These are phyloP conservation scores for Cyanistes caeruleus DNA, from an alignment of 2,113 vertebrate genomes.

Conservation along the genomic window DNA sequence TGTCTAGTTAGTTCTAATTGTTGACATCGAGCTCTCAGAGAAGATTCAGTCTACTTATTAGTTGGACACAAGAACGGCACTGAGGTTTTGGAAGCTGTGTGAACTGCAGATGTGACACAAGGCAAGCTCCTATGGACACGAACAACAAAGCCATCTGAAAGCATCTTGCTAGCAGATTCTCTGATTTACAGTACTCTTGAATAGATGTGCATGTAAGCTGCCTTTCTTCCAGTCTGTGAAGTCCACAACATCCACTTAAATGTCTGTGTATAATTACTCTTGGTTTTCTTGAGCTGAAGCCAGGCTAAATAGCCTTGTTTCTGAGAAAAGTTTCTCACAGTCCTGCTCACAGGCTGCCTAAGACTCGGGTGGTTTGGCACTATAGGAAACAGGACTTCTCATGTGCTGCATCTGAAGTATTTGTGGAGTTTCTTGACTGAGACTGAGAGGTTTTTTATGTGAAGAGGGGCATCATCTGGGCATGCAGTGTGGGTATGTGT, in stretches of 20 bases:
- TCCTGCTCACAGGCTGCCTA: conserved; percentile 36
- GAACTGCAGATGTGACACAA: background rate
- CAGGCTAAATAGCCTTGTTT: conserved; percentile 63
- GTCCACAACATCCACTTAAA: background rate
- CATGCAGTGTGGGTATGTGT: background rate
- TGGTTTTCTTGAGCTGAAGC: conserved; percentile 43
- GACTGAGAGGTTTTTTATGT: background rate
- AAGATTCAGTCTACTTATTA: background rate
- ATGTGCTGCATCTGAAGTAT: conserved; percentile 23
- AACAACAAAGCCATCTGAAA: background rate
- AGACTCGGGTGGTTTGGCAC: conserved; percentile 11
- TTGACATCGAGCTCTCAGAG: background rate
- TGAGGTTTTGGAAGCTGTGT: background rate
- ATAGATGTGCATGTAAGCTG: background rate
- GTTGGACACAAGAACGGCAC: background rate
- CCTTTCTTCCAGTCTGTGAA: conserved; percentile 20
- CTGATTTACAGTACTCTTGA: background rate
- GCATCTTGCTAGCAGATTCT: background rate
- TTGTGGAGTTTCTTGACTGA: conserved; percentile 33
- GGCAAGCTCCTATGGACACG: background rate
- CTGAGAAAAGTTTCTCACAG: conserved; percentile 69
- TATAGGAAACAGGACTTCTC: conserved; percentile 3
- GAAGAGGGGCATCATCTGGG: conserved; percentile 30
- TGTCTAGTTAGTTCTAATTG: background rate
- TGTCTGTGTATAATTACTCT: conserved; percentile 41